Conservation (phyloP, 1,140 invertebrate genomes). For the Magallana angulata region DNA sequence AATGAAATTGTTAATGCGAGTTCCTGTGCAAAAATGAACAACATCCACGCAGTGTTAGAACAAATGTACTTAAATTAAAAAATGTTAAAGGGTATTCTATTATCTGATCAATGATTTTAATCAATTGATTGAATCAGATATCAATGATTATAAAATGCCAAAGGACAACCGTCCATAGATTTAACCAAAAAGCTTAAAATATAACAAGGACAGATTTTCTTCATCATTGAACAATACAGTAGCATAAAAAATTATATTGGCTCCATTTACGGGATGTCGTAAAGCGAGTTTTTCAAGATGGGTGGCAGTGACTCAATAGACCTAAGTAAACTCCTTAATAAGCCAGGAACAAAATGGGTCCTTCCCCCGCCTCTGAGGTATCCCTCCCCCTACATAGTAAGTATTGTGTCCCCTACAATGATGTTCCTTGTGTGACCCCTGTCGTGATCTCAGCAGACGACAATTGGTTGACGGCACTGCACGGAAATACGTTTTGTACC, state of each 20-base stretch:
- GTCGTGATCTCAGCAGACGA: background rate
- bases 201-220: too few relatives aligned
- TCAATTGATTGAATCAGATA: too few relatives aligned
- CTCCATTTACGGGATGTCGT: background rate
- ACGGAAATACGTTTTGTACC: constrained; percentile 18
- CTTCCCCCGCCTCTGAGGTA: background rate
- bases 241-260: background rate
- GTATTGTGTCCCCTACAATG: constrained; percentile 14
- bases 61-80: too few relatives aligned
- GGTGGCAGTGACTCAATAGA: background rate
- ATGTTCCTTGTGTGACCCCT: background rate
- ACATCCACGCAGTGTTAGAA: too few relatives aligned
- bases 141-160: too few relatives aligned
- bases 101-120: too few relatives aligned
- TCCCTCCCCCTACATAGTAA: background rate
- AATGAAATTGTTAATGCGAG: too few relatives aligned
- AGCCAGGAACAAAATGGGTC: background rate
- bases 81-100: too few relatives aligned
- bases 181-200: too few relatives aligned
- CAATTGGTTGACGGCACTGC: background rate
- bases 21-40: too few relatives aligned
- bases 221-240: background rate
- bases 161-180: too few relatives aligned
- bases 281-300: background rate
- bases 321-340: constrained; percentile 3